Conservation (phyloP, 1,140 invertebrate genomes). For the Vanessa tameamea region DNA sequence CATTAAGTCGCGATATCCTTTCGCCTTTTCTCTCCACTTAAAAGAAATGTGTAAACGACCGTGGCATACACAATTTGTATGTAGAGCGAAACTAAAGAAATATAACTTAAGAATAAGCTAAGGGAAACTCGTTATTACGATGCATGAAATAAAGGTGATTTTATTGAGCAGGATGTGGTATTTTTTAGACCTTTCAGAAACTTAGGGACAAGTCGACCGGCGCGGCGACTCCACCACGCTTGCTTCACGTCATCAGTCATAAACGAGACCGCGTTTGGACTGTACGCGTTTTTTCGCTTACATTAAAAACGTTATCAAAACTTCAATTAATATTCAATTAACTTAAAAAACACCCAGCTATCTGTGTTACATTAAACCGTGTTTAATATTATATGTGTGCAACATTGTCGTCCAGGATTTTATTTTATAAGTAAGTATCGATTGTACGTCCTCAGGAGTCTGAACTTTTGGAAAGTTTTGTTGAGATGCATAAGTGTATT, state of each 20-base stretch:
- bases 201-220: slow-evolving; percentile 45
- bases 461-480: slow-evolving; percentile 35
- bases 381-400: slow-evolving; percentile 31
- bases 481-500: slow-evolving; percentile 19
- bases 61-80: slow-evolving; percentile 70
- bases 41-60: slow-evolving; percentile 74
- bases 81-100: slow-evolving; percentile 58
- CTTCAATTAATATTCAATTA: slow-evolving; percentile 33
- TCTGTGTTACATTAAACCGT: slow-evolving; percentile 20
- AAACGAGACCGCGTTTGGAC: slow-evolving; percentile 40
- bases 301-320: slow-evolving; percentile 24
- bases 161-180: slow-evolving; percentile 27
- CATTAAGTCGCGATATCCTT: slow-evolving; percentile 62
- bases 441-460: slow-evolving; percentile 8
- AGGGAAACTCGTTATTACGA: slow-evolving; percentile 15
- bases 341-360: slow-evolving; percentile 30
- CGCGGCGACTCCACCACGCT: slow-evolving; percentile 47
- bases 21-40: slow-evolving; percentile 70
- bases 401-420: slow-evolving; percentile 17
- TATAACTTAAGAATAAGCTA: slow-evolving; percentile 35
- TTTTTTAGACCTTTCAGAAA: slow-evolving; percentile 47
- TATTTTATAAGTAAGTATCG: slow-evolving; percentile 26
- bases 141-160: slow-evolving; percentile 4
- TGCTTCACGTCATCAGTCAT: slow-evolving; percentile 69
- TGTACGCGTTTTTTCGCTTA: slow-evolving; percentile 40